phyloP scores from a whole-genome alignment of 2,797 vertebrate genomes.

The Ptychadena robeensis region DNA sequence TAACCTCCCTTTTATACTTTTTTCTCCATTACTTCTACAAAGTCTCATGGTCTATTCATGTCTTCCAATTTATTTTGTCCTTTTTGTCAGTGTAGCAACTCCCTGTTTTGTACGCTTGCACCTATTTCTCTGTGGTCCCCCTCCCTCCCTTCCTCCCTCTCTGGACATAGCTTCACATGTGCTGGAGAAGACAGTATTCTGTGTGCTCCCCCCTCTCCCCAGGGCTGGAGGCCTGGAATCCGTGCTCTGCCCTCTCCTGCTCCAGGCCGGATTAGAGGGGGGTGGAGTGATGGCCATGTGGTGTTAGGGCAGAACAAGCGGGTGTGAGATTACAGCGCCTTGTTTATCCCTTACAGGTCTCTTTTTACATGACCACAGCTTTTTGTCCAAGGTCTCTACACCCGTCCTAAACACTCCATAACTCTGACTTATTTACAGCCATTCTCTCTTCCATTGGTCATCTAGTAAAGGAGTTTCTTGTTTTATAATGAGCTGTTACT shows the following conservation, averaged over 20 bases:
- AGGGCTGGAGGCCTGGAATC: slow-evolving; percentile 56
- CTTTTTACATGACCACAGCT: slow-evolving; percentile 13
- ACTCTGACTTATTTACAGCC: neutral
- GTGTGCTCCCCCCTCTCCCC: slow-evolving; percentile 44
- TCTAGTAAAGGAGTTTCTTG: neutral
- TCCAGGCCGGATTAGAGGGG: slow-evolving; percentile 55
- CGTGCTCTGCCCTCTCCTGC: slow-evolving; percentile 54
- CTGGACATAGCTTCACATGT: slow-evolving; percentile 53
- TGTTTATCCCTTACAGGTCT: slow-evolving; percentile 51
- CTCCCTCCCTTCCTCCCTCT: slow-evolving; percentile 10
- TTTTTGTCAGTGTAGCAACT: slow-evolving; percentile 2
- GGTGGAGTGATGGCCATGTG: slow-evolving; percentile 58
- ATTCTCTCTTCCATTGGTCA: neutral
- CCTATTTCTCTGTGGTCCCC: neutral
- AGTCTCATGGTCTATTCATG: slow-evolving; percentile 11
- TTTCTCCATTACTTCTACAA: neutral
- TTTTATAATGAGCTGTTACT: neutral
- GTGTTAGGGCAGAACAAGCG: slow-evolving; percentile 53
- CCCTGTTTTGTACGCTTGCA: neutral
- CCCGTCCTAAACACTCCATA: neutral
- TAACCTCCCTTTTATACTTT: slow-evolving; percentile 25
- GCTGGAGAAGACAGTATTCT: slow-evolving; percentile 38
- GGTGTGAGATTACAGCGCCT: slow-evolving; percentile 56
- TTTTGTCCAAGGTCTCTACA: neutral
- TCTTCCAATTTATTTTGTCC: slow-evolving; percentile 30